Evolutionary conservation across 1,140 invertebrate genomes (phyloP), one percentile per base, ranked within the genome.

Genomic region (Elymnias hypermnestra): DNA sequence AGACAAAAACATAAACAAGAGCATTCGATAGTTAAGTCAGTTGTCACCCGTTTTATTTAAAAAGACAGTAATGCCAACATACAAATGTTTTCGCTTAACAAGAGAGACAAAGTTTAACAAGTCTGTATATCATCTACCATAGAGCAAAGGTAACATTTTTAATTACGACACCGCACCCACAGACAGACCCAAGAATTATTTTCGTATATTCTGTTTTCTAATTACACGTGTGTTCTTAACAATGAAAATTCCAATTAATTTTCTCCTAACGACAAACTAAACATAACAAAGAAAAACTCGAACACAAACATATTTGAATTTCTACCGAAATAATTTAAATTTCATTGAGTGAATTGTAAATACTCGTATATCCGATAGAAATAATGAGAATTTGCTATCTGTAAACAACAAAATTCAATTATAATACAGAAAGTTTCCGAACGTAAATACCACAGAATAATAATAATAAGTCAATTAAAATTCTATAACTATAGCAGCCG

Each of bases 161-260:
- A 66, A 70, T 70, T 59, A 66, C 50, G 39, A 48, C 56, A 41
- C 6, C 19, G 48, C 33, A 33, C 51, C 49, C 53, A 50, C 61
- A 58, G 52, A 63, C 60, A 67, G 48, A 59, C 48, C 58, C 54
- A 61, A 61, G 57, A 68, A 70, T 72, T 70, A 72, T 74, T 76
- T 69, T 63, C 63, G 62, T 65, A 58, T 52, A 41, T 53, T 53
- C 54, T 69, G 60, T 71, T 72, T 82, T 73, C 68, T 76, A 78
- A 79, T 83, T 76, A 83, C 70, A 83, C 72, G 67, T 83, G 69
- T 67, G 67, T 66, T 64, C 52, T 66, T 69, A 71, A 83, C 73
- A 83, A 79, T 77, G 70, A 69, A 79, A 76, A 83, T 78, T 77
- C 67, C 72, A 82, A 82, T 83, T 83, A 79, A 72, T 78, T 74